Percentiles rank a stretch among this genome's conserved stretches.
Evolutionary conservation across 2,113 vertebrate genomes (phyloP).

Genomic region (Periophthalmodon schlosseri): DNA sequence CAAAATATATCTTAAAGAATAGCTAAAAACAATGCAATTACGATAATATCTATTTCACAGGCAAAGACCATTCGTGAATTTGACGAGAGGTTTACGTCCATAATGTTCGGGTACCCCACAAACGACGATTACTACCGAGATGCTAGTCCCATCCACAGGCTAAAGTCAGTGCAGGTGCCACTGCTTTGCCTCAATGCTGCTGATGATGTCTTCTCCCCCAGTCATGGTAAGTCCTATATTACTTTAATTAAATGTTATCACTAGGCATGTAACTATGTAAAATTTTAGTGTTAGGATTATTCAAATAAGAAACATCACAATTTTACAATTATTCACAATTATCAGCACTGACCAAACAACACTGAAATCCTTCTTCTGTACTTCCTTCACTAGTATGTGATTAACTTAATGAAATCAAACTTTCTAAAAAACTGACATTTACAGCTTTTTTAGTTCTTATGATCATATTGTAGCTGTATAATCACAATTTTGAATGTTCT

Average conservation of each 20-base stretch:
- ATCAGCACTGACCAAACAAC: no score
- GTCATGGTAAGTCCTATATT: conserved; percentile 82
- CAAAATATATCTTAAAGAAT: not conserved
- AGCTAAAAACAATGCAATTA: not conserved
- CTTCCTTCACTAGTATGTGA: not conserved
- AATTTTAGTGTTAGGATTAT: not conserved
- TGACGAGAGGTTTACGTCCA: conserved; percentile 93
- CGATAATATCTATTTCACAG: conserved; percentile 64
- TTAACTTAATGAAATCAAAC: not conserved
- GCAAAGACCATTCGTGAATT: conserved; percentile 96
- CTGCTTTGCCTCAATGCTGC: conserved; percentile 95
- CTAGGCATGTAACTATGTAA: not conserved
- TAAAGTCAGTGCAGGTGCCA: conserved; percentile 93
- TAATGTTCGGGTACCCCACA: conserved; percentile 95
- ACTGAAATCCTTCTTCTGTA: no score
- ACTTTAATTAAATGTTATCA: not conserved
- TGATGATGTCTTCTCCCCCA: conserved; percentile 96
- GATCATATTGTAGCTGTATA: not conserved
- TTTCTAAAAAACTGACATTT: no score
- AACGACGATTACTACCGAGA: conserved; percentile 96
- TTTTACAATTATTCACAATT: no score
- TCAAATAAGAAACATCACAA: no score
- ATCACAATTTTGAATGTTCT: not conserved
- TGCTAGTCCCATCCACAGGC: conserved; percentile 88
- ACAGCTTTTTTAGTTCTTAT: no score